phyloP scores from a whole-genome alignment of 2,888 invertebrate species.

The Piscicola geometra region DNA sequence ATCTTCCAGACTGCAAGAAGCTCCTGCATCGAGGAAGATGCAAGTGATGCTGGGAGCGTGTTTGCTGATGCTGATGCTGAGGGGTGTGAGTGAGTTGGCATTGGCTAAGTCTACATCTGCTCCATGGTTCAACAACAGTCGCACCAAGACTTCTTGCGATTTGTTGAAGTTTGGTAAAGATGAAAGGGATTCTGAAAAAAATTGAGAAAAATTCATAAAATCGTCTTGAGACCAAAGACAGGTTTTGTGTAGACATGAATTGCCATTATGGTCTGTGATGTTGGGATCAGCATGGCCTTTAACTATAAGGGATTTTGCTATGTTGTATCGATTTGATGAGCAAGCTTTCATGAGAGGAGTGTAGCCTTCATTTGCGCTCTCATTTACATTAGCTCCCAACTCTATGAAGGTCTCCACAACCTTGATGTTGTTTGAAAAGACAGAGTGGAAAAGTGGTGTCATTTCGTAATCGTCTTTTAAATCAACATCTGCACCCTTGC shows the following conservation, averaged over 20 bases:
- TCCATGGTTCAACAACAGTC: constrained; percentile 4
- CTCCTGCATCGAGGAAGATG: neutral
- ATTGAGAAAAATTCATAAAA: neutral
- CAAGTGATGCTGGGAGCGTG: neutral
- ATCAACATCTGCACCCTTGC: constrained; percentile 29
- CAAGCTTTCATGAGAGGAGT: neutral
- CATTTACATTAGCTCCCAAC: neutral
- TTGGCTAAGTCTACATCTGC: neutral
- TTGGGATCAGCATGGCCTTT: neutral
- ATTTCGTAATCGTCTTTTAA: neutral
- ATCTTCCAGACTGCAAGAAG: neutral
- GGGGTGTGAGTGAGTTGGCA: neutral
- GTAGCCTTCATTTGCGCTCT: neutral
- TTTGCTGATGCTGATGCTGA: neutral
- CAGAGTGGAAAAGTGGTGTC: constrained; percentile 20
- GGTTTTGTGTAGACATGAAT: neutral
- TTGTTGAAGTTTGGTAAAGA: neutral
- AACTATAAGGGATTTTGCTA: neutral
- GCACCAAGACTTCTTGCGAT: neutral
- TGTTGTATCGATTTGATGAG: neutral
- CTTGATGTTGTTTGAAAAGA: neutral
- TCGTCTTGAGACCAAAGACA: neutral
- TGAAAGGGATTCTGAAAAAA: neutral
- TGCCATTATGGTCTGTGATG: neutral
- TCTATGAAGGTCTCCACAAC: constrained; percentile 10